Evolutionary conservation across 2,113 vertebrate species (phyloP).

Genomic region (Amphiprion ocellaris): DNA sequence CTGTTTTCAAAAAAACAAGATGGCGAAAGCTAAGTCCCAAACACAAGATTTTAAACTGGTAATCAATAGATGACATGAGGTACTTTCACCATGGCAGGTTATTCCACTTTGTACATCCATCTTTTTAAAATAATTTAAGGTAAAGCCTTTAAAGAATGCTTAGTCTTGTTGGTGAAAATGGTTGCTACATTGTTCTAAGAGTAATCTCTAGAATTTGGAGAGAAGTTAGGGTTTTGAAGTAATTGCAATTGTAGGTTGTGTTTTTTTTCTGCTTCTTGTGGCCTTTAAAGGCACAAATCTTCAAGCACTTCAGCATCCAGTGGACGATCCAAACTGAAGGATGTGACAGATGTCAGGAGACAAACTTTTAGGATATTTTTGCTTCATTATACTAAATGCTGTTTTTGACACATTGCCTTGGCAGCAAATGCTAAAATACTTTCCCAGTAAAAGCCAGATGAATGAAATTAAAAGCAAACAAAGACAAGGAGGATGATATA

Average conservation of each 20-base stretch:
- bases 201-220: not conserved
- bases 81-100: too few species aligned
- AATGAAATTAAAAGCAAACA: not conserved
- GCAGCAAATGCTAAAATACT: constrained; percentile 9
- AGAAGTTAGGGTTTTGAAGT: too few species aligned
- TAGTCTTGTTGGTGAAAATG: not conserved
- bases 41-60: too few species aligned
- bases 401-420: constrained; percentile 28
- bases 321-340: not conserved
- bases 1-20: too few species aligned
- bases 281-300: not conserved
- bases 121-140: too few species aligned
- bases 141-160: too few species aligned
- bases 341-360: constrained; percentile 44
- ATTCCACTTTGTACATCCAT: too few species aligned
- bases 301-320: not conserved
- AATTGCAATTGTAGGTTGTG: not conserved
- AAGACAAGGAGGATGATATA: not conserved
- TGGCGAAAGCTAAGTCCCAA: too few species aligned
- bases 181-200: too few species aligned
- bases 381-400: constrained; percentile 13
- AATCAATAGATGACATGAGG: too few species aligned
- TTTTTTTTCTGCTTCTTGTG: not conserved
- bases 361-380: constrained; percentile 23
- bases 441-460: not conserved